These are phyloP conservation scores for Drosophila pseudotakahashii DNA, from an alignment of 2,888 invertebrate species.

Conservation along the genomic window DNA sequence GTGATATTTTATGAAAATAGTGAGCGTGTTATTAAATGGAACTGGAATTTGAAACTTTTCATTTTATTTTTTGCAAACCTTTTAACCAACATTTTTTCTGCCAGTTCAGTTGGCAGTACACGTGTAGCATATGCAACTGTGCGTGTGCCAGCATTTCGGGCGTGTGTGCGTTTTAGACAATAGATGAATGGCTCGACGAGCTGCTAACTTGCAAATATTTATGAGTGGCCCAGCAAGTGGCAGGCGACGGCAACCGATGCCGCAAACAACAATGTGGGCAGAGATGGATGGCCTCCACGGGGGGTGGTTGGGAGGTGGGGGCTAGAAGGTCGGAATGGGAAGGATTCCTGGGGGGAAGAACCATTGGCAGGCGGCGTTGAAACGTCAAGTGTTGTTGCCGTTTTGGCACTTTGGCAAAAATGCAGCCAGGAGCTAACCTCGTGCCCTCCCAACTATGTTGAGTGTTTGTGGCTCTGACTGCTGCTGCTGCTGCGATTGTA, in stretches of 20 bases:
- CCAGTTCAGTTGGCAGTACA: slow-evolving; percentile 17
- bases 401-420: slow-evolving; percentile 79
- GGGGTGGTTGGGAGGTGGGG: slow-evolving; percentile 2
- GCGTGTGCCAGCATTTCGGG: slow-evolving; percentile 22
- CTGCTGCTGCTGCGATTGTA: slow-evolving; percentile 4
- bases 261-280: slow-evolving; percentile 49
- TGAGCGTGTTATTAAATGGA: too few species aligned
- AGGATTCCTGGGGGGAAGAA: slow-evolving; percentile 11
- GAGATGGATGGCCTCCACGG: slow-evolving; percentile 31
- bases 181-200: slow-evolving; percentile 80
- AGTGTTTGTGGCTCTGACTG: slow-evolving; percentile 13
- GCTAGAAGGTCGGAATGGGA: not conserved
- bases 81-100: slow-evolving; percentile 1
- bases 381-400: slow-evolving; percentile 74
- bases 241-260: slow-evolving; percentile 49
- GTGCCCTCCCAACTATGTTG: slow-evolving; percentile 40
- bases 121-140: slow-evolving; percentile 28
- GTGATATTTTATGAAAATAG: too few species aligned
- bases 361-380: slow-evolving; percentile 67
- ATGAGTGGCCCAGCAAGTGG: slow-evolving; percentile 78
- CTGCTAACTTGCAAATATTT: slow-evolving; percentile 81
- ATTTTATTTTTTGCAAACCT: too few species aligned
- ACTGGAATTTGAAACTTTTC: too few species aligned
- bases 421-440: slow-evolving; percentile 76
- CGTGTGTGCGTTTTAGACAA: slow-evolving; percentile 56